These are phyloP conservation scores for Penaeus japonicus DNA, from an alignment of 1,140 invertebrate genomes.

Conservation along the genomic window DNA sequence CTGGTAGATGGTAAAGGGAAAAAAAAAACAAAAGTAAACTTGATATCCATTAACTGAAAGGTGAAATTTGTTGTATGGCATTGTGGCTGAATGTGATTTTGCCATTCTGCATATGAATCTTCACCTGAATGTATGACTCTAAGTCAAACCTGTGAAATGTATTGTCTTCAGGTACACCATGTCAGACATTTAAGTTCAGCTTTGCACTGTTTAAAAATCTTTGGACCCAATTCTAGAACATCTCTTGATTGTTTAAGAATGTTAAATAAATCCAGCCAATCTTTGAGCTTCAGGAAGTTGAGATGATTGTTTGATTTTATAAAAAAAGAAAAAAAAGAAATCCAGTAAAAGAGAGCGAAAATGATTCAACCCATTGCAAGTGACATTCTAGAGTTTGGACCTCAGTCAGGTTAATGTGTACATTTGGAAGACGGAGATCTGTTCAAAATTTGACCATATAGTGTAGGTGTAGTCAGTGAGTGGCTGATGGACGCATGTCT, in stretches of 20 bases:
- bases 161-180: conserved; percentile 18
- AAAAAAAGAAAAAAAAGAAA: background rate
- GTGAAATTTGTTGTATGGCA: too few species aligned
- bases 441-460: background rate
- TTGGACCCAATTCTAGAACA: conserved; percentile 9
- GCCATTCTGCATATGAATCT: too few species aligned
- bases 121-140: too few species aligned
- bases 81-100: too few species aligned
- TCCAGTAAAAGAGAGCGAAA: background rate
- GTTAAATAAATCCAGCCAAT: too few species aligned
- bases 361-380: background rate
- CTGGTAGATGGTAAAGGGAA: too few species aligned
- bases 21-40: too few species aligned
- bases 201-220: background rate
- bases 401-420: conserved; percentile 14
- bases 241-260: background rate
- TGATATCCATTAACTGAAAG: too few species aligned
- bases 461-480: background rate
- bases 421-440: background rate
- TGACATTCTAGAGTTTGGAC: background rate
- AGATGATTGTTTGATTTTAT: too few species aligned
- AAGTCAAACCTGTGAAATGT: background rate
- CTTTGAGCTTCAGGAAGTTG: too few species aligned
- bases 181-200: conserved; percentile 11
- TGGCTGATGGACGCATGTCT: conserved; percentile 16